phyloP scores from a whole-genome alignment of 2,888 invertebrate genomes.

The Macaria notata region DNA sequence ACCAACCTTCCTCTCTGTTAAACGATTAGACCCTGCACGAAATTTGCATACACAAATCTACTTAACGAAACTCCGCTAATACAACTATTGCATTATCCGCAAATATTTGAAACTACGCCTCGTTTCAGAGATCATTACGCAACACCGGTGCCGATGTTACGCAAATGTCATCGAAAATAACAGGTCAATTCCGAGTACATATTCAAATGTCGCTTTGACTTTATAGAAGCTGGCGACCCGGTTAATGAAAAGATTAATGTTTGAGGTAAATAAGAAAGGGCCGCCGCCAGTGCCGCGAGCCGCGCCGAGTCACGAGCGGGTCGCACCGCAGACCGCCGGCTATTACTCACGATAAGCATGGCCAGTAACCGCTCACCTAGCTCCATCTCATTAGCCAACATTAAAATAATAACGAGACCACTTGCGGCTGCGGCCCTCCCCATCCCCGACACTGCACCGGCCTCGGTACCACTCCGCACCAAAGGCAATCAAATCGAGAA shows the following conservation, averaged over 20 bases:
- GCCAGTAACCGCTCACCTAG: slow-evolving; percentile 60
- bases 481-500: slow-evolving; percentile 40
- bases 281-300: slow-evolving; percentile 46
- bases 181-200: slow-evolving; percentile 36
- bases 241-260: slow-evolving; percentile 64
- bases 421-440: slow-evolving; percentile 46
- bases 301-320: slow-evolving; percentile 55
- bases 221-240: slow-evolving; percentile 48
- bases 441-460: slow-evolving; percentile 39
- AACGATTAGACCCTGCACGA: slow-evolving; percentile 2
- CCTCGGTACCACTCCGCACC: slow-evolving; percentile 20
- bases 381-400: slow-evolving; percentile 60
- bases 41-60: slow-evolving; percentile 7
- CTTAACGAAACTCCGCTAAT: background rate
- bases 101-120: background rate
- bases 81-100: background rate
- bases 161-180: slow-evolving; percentile 29
- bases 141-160: slow-evolving; percentile 20
- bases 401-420: slow-evolving; percentile 63
- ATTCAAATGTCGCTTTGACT: slow-evolving; percentile 57
- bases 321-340: slow-evolving; percentile 56
- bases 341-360: slow-evolving; percentile 60
- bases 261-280: slow-evolving; percentile 61
- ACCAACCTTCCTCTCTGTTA: background rate
- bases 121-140: slow-evolving; percentile 1